phyloP scores from a whole-genome alignment of 2,888 invertebrate genomes.

The Troilus luridus region DNA sequence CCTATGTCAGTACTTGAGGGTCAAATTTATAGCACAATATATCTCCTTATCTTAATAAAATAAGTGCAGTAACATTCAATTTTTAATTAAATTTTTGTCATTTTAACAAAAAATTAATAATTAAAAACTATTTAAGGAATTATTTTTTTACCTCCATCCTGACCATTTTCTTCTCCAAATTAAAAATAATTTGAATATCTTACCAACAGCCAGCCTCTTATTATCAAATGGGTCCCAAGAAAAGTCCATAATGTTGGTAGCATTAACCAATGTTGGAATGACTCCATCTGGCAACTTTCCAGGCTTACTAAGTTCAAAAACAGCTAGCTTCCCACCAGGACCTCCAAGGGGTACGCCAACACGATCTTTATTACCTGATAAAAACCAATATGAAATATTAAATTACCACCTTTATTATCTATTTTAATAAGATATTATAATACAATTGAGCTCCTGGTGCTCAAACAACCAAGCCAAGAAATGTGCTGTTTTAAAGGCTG shows the following conservation, averaged over 20 bases:
- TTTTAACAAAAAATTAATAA: no score
- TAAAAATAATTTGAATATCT: conserved; percentile 62
- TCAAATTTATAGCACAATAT: no score
- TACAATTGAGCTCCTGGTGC: background rate
- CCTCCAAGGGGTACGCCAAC: conserved; percentile 93
- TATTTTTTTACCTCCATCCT: no score
- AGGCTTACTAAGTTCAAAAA: conserved; percentile 84
- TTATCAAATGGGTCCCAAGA: conserved; percentile 94
- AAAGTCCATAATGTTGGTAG: conserved; percentile 91
- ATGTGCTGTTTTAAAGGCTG: no score
- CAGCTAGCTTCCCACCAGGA: conserved; percentile 90
- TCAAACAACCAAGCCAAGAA: no score
- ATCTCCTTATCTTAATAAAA: no score
- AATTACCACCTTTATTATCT: background rate
- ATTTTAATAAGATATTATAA: background rate
- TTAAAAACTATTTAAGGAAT: no score
- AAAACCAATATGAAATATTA: background rate
- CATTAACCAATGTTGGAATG: conserved; percentile 90
- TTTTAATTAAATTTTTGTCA: no score
- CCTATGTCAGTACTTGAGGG: no score
- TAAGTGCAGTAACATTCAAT: no score
- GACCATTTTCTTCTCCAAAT: background rate
- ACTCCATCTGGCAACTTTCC: conserved; percentile 86
- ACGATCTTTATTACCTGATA: conserved; percentile 83
- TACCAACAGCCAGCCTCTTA: conserved; percentile 82